Percentiles rank a stretch among this genome's conserved stretches.
phyloP scores from a whole-genome alignment of 2,888 invertebrate genomes.

The Cephus spinipes region DNA sequence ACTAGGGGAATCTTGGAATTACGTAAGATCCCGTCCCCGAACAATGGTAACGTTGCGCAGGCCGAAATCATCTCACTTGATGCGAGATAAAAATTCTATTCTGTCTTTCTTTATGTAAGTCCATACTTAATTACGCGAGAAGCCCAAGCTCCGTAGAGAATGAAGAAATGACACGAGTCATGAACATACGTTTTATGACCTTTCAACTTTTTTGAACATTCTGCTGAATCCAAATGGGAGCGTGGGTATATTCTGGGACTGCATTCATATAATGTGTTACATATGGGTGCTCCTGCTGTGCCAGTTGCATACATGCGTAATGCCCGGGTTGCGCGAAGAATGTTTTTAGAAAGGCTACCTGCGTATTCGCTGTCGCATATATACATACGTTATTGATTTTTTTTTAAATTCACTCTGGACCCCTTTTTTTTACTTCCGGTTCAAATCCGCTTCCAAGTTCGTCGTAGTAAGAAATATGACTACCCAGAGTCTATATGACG shows the following conservation, averaged over 20 bases:
- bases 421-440: background rate
- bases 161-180: background rate
- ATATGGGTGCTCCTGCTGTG: background rate
- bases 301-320: background rate
- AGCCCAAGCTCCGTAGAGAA: background rate
- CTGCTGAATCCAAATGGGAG: background rate
- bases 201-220: background rate
- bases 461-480: background rate
- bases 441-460: background rate
- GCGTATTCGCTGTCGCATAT: background rate
- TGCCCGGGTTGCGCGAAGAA: background rate
- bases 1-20: background rate
- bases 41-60: conserved; percentile 13
- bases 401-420: background rate
- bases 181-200: background rate
- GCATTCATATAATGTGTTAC: background rate
- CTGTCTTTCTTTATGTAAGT: conserved; percentile 8
- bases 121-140: conserved; percentile 9
- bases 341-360: background rate
- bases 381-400: background rate
- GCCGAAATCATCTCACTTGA: conserved; percentile 18
- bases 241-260: background rate
- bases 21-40: conserved; percentile 6
- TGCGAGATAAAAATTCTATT: conserved; percentile 1
- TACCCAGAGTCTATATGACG: background rate